Conservation (phyloP, 2,888 invertebrate genomes). For the Argyresthia albistria region DNA sequence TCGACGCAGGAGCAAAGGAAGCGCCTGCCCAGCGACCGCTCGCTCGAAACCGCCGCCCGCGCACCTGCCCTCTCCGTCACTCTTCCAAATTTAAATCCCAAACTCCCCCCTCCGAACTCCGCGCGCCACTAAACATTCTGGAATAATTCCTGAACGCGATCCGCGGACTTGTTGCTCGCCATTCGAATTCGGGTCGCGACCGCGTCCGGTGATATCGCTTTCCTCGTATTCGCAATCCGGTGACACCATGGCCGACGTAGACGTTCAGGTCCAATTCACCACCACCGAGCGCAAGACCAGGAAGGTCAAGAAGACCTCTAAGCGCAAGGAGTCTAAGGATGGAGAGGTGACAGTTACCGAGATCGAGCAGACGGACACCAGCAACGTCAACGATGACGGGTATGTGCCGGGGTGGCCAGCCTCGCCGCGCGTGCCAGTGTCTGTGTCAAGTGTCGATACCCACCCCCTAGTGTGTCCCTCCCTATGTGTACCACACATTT, state of each 20-base stretch:
- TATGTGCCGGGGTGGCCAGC: conserved; percentile 82
- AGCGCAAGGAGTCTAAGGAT: conserved; percentile 83
- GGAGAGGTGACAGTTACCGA: conserved; percentile 88
- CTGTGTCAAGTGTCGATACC: conserved; percentile 40
- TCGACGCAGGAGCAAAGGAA: conserved; percentile 4
- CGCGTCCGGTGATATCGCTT: conserved; percentile 63
- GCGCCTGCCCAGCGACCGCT: conserved; percentile 17
- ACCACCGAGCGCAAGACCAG: conserved; percentile 92
- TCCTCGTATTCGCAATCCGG: conserved; percentile 26
- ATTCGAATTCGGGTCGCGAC: conserved; percentile 73
- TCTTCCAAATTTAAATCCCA: conserved; percentile 72
- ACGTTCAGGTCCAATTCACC: conserved; percentile 88
- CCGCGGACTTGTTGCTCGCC: conserved; percentile 60
- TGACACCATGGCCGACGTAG: conserved; percentile 88
- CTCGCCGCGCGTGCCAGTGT: conserved; percentile 42
- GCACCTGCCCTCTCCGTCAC: conserved; percentile 72
- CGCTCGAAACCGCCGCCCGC: conserved; percentile 61
- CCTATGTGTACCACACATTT: conserved; percentile 19
- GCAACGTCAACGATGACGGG: conserved; percentile 82
- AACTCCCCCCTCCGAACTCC: conserved; percentile 59
- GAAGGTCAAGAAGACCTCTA: conserved; percentile 88
- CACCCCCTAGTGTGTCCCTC: conserved; percentile 32
- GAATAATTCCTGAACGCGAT: conserved; percentile 65
- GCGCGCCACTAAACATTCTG: conserved; percentile 60
- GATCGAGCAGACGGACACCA: conserved; percentile 77